Conservation (phyloP, 2,113 vertebrate species). For the Synodontis membranacea region DNA sequence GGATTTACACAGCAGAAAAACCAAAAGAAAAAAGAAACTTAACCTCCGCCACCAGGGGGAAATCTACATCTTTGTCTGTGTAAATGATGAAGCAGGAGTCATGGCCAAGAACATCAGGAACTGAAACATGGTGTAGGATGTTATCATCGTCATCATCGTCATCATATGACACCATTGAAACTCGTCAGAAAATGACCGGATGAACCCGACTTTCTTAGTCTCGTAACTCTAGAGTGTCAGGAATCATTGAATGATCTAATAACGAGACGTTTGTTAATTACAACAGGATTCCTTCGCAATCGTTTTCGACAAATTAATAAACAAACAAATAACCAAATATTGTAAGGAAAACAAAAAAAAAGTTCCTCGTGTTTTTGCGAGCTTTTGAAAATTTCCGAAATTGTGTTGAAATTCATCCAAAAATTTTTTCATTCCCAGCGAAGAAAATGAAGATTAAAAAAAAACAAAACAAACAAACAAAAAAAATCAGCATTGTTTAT, state of each 20-base stretch:
- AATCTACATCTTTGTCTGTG: not conserved
- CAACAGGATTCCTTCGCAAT: not conserved
- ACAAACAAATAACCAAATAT: not conserved
- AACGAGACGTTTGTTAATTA: not conserved
- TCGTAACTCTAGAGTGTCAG: not conserved
- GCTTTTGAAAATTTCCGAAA: too few species aligned
- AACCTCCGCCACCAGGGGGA: slow-evolving; percentile 50
- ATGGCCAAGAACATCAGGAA: slow-evolving; percentile 4
- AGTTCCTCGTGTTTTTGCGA: not conserved
- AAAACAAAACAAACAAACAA: too few species aligned
- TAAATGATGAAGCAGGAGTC: not conserved
- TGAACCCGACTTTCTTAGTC: not conserved
- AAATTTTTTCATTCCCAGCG: not conserved
- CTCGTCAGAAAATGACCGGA: not conserved
- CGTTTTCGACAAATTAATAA: not conserved
- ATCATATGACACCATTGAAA: not conserved
- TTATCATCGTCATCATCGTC: not conserved
- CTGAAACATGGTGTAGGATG: not conserved
- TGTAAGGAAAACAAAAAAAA: not conserved
- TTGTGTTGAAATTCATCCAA: not conserved
- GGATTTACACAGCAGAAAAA: not conserved
- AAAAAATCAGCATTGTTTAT: not conserved
- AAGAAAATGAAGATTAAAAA: too few species aligned
- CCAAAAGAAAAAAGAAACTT: not conserved
- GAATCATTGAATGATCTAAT: not conserved